These are phyloP conservation scores for Saguinus imperator DNA, from an alignment of 2,113 vertebrate species.

Conservation along the genomic window DNA sequence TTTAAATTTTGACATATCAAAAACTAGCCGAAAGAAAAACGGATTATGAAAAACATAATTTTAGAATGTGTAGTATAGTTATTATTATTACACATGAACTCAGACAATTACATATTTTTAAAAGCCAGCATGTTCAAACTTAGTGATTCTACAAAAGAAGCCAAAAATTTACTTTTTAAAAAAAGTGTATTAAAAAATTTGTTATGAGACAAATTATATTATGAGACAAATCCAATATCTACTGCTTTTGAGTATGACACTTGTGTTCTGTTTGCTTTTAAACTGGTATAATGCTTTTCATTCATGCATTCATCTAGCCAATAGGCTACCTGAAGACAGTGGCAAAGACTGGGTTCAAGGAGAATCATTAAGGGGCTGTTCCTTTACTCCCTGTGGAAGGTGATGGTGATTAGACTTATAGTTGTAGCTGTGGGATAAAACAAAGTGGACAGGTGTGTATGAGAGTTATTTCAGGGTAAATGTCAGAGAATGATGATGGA, in stretches of 20 bases:
- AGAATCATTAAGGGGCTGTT: not conserved
- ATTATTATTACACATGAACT: not conserved
- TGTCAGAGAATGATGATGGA: constrained; percentile 58
- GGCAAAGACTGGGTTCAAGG: not conserved
- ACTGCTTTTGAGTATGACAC: not conserved
- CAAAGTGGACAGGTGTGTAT: not conserved
- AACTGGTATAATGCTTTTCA: not conserved
- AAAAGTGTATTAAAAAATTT: not conserved
- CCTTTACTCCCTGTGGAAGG: not conserved
- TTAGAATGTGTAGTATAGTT: not conserved
- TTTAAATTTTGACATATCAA: not conserved
- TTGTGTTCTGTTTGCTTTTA: not conserved
- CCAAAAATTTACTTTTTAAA: not conserved
- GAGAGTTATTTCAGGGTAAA: constrained; percentile 46
- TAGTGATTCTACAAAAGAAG: constrained; percentile 9
- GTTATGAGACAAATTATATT: no score
- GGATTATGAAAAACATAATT: not conserved
- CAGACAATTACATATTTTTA: not conserved
- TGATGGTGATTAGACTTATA: not conserved
- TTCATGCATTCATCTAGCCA: not conserved
- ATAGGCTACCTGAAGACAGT: not conserved
- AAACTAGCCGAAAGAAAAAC: constrained; percentile 12
- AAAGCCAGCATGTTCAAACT: constrained; percentile 8
- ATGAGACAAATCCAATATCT: not conserved
- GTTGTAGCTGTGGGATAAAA: not conserved